Evolutionary conservation across 2,797 vertebrate species (phyloP), one percentile per base, ranked within the genome.

Genomic region (Coranthus polyacanthus): DNA sequence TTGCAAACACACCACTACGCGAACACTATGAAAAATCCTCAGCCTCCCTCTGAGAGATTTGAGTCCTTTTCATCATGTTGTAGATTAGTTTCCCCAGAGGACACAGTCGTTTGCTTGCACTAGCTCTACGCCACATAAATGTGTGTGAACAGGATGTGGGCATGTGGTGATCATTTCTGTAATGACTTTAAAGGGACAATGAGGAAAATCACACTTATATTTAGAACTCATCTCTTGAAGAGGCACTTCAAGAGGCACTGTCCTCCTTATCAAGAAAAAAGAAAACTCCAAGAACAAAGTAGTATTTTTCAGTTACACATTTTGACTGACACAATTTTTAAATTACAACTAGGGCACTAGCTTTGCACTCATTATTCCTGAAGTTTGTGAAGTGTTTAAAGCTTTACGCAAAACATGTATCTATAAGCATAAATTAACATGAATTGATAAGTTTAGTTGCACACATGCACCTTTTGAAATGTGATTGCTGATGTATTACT

Each of bases 21-120:
- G n/a, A n/a, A n/a, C n/a, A n/a, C n/a, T n/a, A n/a, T n/a, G n/a
- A n/a, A n/a, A n/a, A n/a, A n/a, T n/a, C n/a, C n/a, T n/a, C n/a
- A n/a, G n/a, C n/a, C n/a, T n/a, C n/a, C n/a, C n/a, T n/a, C n/a
- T n/a, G n/a, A n/a, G n/a, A n/a, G n/a, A n/a, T n/a, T n/a, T n/a
- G n/a, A 32, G 43, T 54, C 38, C n/a, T 44, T 65, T 65, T 70
- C 60, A 60, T 60, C 61, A 44, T 7, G 2, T 42, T 43, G n/a
- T n/a, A n/a, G 24, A 56, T 61, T 39, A 61, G 34, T 57, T 58
- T 57, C 26, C 45, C 47, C 41, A 29, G 24, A 62, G 68, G 46
- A 57, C 12, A 21, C 34, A 76, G 32, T 55, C 44, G 59, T 51
- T 71, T 56, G 26, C 13, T n/a, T 22, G 29, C 24, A 0, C 3